Evolutionary conservation across 2,797 vertebrate genomes (phyloP).

Genomic region (Dromococcyx pavoninus): DNA sequence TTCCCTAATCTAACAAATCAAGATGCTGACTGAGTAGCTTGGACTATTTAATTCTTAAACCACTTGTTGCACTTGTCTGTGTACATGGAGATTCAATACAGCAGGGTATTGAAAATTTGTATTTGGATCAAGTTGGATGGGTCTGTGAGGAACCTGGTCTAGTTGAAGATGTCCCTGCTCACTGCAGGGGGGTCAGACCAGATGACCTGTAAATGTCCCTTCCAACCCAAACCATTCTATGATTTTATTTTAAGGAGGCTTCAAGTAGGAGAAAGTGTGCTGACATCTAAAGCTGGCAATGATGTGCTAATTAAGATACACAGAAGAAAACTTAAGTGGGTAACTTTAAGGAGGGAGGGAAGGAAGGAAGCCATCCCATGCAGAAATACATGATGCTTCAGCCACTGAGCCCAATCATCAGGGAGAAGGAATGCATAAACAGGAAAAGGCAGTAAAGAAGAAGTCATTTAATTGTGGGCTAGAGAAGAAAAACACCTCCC

Average conservation of each 20-base stretch:
- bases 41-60: not conserved
- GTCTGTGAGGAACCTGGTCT: too few relatives aligned
- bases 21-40: not conserved
- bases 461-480: conserved; percentile 33
- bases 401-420: not conserved
- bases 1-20: not conserved
- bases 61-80: not conserved
- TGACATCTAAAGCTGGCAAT: not conserved
- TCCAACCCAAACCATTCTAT: too few relatives aligned
- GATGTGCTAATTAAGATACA: not conserved
- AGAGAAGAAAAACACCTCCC: not conserved
- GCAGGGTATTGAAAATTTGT: not conserved
- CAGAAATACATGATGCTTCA: not conserved
- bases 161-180: too few relatives aligned
- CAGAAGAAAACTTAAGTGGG: not conserved
- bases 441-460: conserved; percentile 33
- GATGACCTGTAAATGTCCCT: too few relatives aligned
- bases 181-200: too few relatives aligned
- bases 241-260: not conserved
- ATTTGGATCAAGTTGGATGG: too few relatives aligned
- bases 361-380: not conserved
- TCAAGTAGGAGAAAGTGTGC: not conserved
- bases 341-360: not conserved
- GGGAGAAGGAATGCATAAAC: conserved; percentile 14
- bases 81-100: not conserved